A percentile compares a stretch with the other conserved stretches of the same genome.
Conservation (phyloP, 2,797 vertebrate species). For the Pipistrellus nathusii region DNA sequence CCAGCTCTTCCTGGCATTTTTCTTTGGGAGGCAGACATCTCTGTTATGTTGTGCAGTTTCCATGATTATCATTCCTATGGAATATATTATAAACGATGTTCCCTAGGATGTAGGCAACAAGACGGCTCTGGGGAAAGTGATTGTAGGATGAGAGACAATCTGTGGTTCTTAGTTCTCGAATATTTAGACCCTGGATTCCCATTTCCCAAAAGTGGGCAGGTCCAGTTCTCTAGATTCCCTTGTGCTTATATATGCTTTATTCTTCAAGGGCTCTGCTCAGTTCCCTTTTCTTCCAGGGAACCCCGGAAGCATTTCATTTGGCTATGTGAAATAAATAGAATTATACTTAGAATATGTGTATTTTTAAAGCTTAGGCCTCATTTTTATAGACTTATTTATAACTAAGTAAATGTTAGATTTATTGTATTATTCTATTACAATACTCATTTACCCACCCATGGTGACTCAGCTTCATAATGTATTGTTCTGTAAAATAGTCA, state of each 20-base stretch:
- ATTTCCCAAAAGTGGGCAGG: not conserved
- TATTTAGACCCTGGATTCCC: not conserved
- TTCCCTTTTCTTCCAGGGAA: slow-evolving; percentile 23
- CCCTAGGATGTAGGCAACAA: not conserved
- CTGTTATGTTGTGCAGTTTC: not conserved
- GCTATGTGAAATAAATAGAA: not conserved
- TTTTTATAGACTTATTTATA: not conserved
- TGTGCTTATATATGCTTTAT: not conserved
- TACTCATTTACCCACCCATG: not conserved
- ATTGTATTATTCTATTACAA: slow-evolving; percentile 39
- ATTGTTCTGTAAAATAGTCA: slow-evolving; percentile 33
- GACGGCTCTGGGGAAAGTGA: not conserved
- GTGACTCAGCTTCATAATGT: not conserved
- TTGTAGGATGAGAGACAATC: not conserved
- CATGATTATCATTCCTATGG: not conserved
- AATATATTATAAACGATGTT: not conserved
- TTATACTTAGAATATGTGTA: slow-evolving; percentile 23
- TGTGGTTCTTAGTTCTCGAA: not conserved
- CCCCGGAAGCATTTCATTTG: slow-evolving; percentile 20
- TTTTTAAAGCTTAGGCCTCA: slow-evolving; percentile 21
- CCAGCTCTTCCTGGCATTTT: not conserved
- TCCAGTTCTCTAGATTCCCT: not conserved
- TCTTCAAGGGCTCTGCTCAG: not conserved
- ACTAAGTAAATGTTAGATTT: slow-evolving; percentile 43
- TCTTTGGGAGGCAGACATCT: not conserved